phyloP scores from a whole-genome alignment of 1,140 invertebrate species.

The Anoplolepis gracilipes region DNA sequence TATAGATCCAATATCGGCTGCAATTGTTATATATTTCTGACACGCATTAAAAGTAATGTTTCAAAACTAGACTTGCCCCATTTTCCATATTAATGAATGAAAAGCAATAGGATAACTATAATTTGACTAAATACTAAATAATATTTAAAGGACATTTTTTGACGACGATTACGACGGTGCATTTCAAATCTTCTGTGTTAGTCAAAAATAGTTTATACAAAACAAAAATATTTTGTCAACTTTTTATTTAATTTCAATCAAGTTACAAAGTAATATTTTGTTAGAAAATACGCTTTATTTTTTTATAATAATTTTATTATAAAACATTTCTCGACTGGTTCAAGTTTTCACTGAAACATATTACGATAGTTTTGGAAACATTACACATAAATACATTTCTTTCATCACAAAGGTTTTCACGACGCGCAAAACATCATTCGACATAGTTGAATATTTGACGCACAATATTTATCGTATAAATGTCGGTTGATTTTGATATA shows the following conservation, averaged over 20 bases:
- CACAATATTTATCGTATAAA: conserved; percentile 2
- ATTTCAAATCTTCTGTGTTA: not conserved
- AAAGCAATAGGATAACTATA: not conserved
- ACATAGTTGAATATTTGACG: not conserved
- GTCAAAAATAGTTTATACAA: no score
- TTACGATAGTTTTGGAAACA: not conserved
- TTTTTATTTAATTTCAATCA: not conserved
- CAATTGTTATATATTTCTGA: not conserved
- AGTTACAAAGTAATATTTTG: not conserved
- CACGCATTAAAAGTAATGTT: not conserved
- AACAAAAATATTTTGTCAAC: not conserved
- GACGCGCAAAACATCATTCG: not conserved
- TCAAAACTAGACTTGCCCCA: not conserved
- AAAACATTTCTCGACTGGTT: not conserved
- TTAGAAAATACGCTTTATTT: not conserved
- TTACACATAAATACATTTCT: not conserved
- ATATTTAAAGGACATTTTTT: not conserved
- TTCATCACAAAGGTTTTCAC: not conserved
- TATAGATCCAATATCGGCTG: not conserved
- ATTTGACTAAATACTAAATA: not conserved
- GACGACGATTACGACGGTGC: not conserved
- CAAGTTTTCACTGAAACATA: not conserved
- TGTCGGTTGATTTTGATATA: not conserved
- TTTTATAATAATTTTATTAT: not conserved
- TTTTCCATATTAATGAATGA: conserved; percentile 20